Evolutionary conservation across 2,113 vertebrate species (phyloP), one percentile per base, ranked within the genome.

Genomic region (Prunella fulvescens): DNA sequence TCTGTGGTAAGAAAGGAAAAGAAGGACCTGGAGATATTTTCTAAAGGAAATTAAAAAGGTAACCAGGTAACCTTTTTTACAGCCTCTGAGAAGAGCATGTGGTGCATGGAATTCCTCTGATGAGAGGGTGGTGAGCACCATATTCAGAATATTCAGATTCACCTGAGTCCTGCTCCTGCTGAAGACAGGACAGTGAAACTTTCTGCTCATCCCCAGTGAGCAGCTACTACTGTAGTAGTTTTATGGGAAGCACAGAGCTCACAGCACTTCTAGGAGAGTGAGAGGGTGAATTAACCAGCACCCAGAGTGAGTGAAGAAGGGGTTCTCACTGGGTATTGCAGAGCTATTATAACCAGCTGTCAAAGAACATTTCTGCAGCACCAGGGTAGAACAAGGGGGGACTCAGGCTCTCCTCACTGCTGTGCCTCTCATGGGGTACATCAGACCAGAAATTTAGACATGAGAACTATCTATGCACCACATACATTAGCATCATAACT

Each of bases 401-500:
- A n/a, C 65, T 70, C 45, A 6, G 37, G 37, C 28, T 88, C 31
- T 40, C 67, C 72, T 47, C 48, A 60, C 23, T 66, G 39, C 40
- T 85, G 33, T 64, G 47, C 33, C 48, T 74, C 64, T 92, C 47
- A 6, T 11, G 18, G 72, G 73, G 51, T 54, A 31, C 44, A 76
- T 45, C 53, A 60, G 58, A 76, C 39, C 31, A 86, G 47, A 88
- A 88, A 89, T 74, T 71, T 72, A 91, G 64, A 81, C 51, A 92
- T n/a, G 12, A 78, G 60, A 92, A 50, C 79, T 82, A 71, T 50
- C 60, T 81, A 29, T 48, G 24, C 60, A 78, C 66, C 56, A 50
- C 40, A 88, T 56, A 80, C 33, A 71, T 90, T 83, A 95, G 89
- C 85, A 93, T 87, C 94, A 90, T 77, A 83, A 86, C 65, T 93